Evolutionary conservation across 2,888 invertebrate genomes (phyloP).

Genomic region (Ceriagrion tenellum): DNA sequence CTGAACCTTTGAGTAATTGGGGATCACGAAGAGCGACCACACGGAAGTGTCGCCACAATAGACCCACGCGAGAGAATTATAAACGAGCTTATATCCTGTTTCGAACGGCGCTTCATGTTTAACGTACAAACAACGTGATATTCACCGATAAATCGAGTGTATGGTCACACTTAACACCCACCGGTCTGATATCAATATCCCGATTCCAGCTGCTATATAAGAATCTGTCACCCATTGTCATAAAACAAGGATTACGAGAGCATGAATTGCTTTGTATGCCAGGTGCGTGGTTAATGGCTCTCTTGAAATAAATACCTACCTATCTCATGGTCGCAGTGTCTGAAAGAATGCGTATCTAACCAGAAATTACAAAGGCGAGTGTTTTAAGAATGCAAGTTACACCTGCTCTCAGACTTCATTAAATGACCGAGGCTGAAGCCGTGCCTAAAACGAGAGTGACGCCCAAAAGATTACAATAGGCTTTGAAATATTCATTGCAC

Average conservation of each 20-base stretch:
- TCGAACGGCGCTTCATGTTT: neutral
- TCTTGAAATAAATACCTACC: neutral
- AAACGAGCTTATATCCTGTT: neutral
- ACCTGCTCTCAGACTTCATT: constrained; percentile 34
- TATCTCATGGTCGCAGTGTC: neutral
- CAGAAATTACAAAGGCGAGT: neutral
- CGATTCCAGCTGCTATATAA: neutral
- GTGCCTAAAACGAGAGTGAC: neutral
- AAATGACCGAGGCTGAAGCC: neutral
- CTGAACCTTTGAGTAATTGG: neutral
- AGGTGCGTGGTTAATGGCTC: neutral
- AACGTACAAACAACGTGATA: neutral
- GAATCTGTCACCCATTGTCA: neutral
- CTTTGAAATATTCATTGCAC: constrained; percentile 48
- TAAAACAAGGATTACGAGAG: neutral
- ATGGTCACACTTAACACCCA: neutral
- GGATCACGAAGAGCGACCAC: neutral
- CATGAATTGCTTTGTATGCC: neutral
- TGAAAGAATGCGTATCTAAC: neutral
- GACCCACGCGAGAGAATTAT: neutral
- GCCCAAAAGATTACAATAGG: neutral
- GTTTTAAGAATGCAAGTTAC: neutral
- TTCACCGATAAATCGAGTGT: neutral
- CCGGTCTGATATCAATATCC: neutral
- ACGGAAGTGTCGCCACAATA: neutral